phyloP scores from a whole-genome alignment of 2,113 vertebrate genomes.

The Catharus bicknelli region DNA sequence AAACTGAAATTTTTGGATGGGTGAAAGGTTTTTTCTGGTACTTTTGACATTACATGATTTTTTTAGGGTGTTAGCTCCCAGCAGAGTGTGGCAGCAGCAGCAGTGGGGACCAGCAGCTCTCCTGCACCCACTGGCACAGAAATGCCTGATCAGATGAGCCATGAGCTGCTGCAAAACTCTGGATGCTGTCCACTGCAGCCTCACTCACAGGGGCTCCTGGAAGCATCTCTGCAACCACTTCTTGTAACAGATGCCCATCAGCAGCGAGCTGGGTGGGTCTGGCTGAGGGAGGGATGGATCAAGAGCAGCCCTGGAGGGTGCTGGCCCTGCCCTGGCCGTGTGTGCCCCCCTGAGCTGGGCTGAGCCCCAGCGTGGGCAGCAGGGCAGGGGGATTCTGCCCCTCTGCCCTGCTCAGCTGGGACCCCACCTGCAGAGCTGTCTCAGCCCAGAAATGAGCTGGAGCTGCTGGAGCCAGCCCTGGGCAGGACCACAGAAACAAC shows the following conservation, averaged over 20 bases:
- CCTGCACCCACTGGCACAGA: neutral
- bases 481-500: neutral
- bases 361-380: neutral
- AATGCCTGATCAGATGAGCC: too few species aligned
- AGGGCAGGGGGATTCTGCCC: neutral
- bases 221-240: neutral
- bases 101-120: neutral
- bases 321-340: neutral
- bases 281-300: fast-evolving
- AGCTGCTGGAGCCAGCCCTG: neutral
- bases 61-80: neutral
- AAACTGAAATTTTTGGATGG: neutral
- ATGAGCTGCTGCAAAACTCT: neutral
- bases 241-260: neutral
- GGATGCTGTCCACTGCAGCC: fast-evolving
- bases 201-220: neutral
- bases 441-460: neutral
- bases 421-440: neutral
- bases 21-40: too few species aligned
- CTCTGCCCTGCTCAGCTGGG: neutral
- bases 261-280: neutral
- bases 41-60: neutral
- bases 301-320: neutral
- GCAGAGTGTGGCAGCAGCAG: neutral
- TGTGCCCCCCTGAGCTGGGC: neutral